phyloP scores from a whole-genome alignment of 2,888 invertebrate genomes.

The Stenodema calcarata region DNA sequence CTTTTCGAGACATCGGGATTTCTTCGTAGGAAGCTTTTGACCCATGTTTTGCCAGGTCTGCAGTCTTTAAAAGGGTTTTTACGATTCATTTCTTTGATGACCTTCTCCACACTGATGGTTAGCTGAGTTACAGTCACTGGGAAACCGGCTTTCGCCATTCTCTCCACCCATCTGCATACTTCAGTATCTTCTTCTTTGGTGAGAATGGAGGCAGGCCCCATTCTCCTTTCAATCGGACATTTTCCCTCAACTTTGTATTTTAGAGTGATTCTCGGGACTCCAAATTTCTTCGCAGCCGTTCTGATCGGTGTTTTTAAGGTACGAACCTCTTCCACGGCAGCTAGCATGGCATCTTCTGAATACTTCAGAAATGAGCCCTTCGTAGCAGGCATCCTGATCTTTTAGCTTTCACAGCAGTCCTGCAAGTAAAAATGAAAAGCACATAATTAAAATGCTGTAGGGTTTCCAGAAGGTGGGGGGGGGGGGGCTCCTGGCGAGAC shows the following conservation, averaged over 20 bases:
- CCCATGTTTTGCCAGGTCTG: slow-evolving; percentile 54
- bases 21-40: slow-evolving; percentile 47
- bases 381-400: neutral
- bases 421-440: neutral
- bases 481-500: neutral
- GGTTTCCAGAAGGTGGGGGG: neutral
- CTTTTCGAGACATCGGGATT: slow-evolving; percentile 49
- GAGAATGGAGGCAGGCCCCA: slow-evolving; percentile 41
- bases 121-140: slow-evolving; percentile 51
- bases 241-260: slow-evolving; percentile 5
- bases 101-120: slow-evolving; percentile 52
- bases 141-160: slow-evolving; percentile 42
- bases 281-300: neutral
- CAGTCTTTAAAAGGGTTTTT: slow-evolving; percentile 53
- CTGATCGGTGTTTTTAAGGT: neutral
- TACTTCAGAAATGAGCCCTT: neutral
- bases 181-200: slow-evolving; percentile 43
- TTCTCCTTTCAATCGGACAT: slow-evolving; percentile 4
- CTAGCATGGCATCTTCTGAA: neutral
- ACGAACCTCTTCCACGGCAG: neutral
- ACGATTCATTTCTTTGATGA: slow-evolving; percentile 50
- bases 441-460: neutral
- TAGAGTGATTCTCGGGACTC: neutral
- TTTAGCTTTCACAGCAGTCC: neutral
- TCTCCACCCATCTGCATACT: slow-evolving; percentile 38